Base-by-base conservation (phyloP, 2,888 invertebrate genomes). In the Dolichopus griseipennis region DNA sequence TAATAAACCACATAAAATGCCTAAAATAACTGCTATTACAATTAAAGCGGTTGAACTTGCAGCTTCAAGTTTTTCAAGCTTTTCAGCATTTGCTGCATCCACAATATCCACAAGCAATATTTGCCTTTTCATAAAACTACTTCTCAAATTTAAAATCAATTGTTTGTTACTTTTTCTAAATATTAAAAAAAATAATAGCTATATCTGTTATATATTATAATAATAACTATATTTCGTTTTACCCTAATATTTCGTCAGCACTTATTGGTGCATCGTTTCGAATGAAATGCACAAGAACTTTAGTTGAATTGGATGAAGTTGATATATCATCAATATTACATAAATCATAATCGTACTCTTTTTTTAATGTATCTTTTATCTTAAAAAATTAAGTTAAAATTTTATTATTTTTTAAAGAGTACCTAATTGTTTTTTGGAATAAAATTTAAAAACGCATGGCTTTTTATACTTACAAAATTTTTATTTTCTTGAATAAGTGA, bases 221-320 rank as follows among this genome's bases (percentile, higher is more conserved):
- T n/a, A n/a, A n/a, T 15, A 20, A 20, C 18, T 27, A 62, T 33
- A 52, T 3, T 61, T 10, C 12, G 12, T 52, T 41, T 68, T 71
- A 74, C 87, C 76, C 75, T 72, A 84, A 82, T 68, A 88, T 86
- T 43, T 78, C 79, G 0, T 79, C 78, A 1, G 83, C 81, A 12
- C 78, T 76, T 18, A 87, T 83, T 0, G 87, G 86, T 72, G 81
- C 75, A 73, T 84, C 77, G 71, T 83, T 75, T 33, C 83, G 75
- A 20, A 88, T 85, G 78, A 88, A 89, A 76, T 88, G 87, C 20
- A 85, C 83, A 65, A 82, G 81, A 65, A 87, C 83, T 69, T 83
- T 83, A 0, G 85, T 85, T 68, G 76, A 71, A 71, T 72, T 22
- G 65, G 61, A 18, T 62, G 62, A 66, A 73, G 72, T 72, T 81